Base-by-base conservation (phyloP, 2,888 invertebrate species). In the Agrotis puta region DNA sequence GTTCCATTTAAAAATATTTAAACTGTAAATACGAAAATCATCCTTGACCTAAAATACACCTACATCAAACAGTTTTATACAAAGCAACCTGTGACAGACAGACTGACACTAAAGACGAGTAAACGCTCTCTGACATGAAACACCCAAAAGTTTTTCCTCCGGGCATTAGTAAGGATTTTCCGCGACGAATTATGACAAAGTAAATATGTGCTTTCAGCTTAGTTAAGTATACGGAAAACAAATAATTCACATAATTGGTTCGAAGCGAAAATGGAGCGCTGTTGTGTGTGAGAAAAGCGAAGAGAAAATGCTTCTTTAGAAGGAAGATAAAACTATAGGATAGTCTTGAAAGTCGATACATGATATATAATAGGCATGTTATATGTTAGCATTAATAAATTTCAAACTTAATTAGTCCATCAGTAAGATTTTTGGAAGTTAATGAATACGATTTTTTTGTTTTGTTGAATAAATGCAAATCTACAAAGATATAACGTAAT, bases 121-220 rank as follows among this genome's bases (percentile, higher is more conserved):
- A 63, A 45, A 56, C 14, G n/a, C 50, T 73, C 22, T 16, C 5
- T 20, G 48, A 16, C 61, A 48, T 13, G 22, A 4, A 24, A 63
- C 16, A 57, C 27, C n/a, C 43, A 51, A 74, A 63, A 57, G 9
- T 51, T 63, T 63, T 57, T 50, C 24, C 50, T n/a, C 13, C 13
- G 13, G 24, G 50, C 53, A 47, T 57, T 57, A 63, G n/a, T 57
- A 39, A 57, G 64, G 74, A 73, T 57, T 73, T 50, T 14, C 33
- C 22, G 11, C 11, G 64, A 63, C 33, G 63, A 45, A 72, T 74
- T 72, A 74, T 57, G 48, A 63, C 48, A 72, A 72, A 72, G 48
- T 62, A 63, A 72, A 63, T 73, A 63, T 72, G 43, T 62, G 63
- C 74, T 74, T 63, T 57, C 13, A 50, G 50, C 74, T 63, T 73